Percentiles rank a stretch among this genome's conserved stretches.
These are phyloP conservation scores for Marmota flaviventris DNA, from an alignment of 2,113 vertebrate genomes.

Conservation along the genomic window DNA sequence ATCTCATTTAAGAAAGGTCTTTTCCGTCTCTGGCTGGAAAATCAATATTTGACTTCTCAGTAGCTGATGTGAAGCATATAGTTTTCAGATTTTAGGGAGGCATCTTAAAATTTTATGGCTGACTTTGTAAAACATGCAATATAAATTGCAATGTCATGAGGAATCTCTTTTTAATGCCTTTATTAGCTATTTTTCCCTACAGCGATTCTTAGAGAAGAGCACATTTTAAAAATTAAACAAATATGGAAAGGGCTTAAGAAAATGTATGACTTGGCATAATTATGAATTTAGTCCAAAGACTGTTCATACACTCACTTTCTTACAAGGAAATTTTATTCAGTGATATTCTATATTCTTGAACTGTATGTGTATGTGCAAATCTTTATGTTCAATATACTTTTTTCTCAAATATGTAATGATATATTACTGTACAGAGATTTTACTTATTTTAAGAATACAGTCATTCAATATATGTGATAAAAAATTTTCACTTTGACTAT, in stretches of 20 bases:
- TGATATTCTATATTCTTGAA: background rate
- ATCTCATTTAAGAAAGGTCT: slow-evolving; percentile 30
- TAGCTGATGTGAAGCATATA: background rate
- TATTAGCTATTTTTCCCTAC: slow-evolving; percentile 65
- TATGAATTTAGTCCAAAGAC: slow-evolving; percentile 46
- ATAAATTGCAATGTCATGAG: slow-evolving; percentile 68
- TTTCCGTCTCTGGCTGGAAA: background rate
- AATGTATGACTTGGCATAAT: slow-evolving; percentile 66
- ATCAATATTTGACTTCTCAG: slow-evolving; percentile 55
- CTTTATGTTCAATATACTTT: background rate
- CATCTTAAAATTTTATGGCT: slow-evolving; percentile 67
- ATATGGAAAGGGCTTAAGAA: slow-evolving; percentile 69
- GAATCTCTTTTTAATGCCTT: slow-evolving; percentile 71
- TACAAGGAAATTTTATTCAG: background rate
- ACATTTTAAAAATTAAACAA: slow-evolving; percentile 76
- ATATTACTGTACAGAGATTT: background rate
- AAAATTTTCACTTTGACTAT: background rate
- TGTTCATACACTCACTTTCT: slow-evolving; percentile 21
- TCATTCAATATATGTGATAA: background rate
- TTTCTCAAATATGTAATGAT: background rate
- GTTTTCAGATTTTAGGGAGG: slow-evolving; percentile 11
- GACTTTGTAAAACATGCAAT: slow-evolving; percentile 66
- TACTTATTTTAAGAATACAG: background rate
- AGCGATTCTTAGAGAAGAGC: slow-evolving; percentile 63
- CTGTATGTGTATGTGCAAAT: background rate